A percentile compares a stretch with the other conserved stretches of the same genome.
Evolutionary conservation across 1,140 invertebrate species (phyloP).

Genomic region (Drosophila bocki): DNA sequence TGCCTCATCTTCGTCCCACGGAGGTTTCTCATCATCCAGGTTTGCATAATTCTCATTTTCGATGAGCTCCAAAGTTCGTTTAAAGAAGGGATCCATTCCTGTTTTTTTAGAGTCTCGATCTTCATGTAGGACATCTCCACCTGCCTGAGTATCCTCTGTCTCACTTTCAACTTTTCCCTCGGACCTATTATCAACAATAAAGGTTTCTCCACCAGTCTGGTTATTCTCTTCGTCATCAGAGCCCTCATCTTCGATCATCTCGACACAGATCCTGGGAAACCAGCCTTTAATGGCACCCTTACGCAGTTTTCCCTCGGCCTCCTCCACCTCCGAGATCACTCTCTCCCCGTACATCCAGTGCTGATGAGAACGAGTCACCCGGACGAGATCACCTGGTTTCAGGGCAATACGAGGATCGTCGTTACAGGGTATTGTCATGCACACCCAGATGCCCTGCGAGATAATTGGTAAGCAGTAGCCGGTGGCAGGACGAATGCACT

Average conservation of each 20-base stretch:
- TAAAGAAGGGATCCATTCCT: not conserved
- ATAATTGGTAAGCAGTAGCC: conserved; percentile 92
- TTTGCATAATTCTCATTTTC: not conserved
- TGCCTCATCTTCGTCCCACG: not conserved
- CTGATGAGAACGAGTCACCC: conserved; percentile 93
- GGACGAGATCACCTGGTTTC: conserved; percentile 89
- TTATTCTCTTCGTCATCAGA: not conserved
- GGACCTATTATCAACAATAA: not conserved
- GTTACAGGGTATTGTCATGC: conserved; percentile 91
- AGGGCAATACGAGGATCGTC: conserved; percentile 94
- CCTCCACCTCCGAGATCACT: conserved; percentile 36
- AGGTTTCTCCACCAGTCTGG: not conserved
- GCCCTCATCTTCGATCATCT: conserved; percentile 84
- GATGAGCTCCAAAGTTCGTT: not conserved
- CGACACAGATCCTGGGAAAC: conserved; percentile 92
- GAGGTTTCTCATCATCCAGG: conserved; percentile 1
- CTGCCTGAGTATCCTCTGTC: not conserved
- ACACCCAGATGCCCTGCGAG: conserved; percentile 89
- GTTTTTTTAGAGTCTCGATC: not conserved
- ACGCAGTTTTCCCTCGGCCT: conserved; percentile 26
- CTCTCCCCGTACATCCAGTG: conserved; percentile 95
- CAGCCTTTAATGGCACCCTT: conserved; percentile 88
- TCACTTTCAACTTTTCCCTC: too few relatives aligned
- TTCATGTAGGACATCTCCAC: not conserved
- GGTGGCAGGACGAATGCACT: conserved; percentile 87